These are phyloP conservation scores for Saguinus midas DNA, from an alignment of 2,113 vertebrate genomes.

Conservation along the genomic window DNA sequence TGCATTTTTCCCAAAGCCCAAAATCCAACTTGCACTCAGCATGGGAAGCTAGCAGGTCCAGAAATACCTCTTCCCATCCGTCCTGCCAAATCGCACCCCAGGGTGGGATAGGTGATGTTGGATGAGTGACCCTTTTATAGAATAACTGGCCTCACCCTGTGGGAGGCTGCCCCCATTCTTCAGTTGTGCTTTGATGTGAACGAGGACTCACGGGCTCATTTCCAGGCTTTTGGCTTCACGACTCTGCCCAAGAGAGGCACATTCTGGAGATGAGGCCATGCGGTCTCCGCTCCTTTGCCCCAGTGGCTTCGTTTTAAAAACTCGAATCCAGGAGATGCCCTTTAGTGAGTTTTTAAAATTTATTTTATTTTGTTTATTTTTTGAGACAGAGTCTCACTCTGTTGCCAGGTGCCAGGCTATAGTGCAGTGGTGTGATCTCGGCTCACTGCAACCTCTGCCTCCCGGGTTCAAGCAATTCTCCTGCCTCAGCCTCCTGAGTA, in stretches of 20 bases:
- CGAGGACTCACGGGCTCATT: fast-evolving
- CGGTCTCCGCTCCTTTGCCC: fast-evolving
- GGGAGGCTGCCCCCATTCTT: too few relatives aligned
- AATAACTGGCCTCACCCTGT: fast-evolving
- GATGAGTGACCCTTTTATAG: fast-evolving
- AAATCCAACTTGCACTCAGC: neutral
- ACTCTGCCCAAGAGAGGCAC: fast-evolving
- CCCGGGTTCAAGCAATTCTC: too few relatives aligned
- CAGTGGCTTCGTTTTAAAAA: fast-evolving
- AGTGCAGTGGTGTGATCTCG: too few relatives aligned
- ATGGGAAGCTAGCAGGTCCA: neutral
- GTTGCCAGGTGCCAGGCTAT: too few relatives aligned
- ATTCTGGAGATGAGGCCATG: neutral
- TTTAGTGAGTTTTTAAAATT: too few relatives aligned
- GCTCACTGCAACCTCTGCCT: too few relatives aligned
- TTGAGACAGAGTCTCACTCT: too few relatives aligned
- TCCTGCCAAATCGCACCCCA: fast-evolving
- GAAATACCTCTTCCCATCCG: neutral
- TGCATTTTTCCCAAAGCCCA: fast-evolving
- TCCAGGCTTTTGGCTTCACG: fast-evolving
- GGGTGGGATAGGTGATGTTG: neutral
- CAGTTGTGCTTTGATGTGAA: neutral
- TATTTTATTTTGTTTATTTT: too few relatives aligned
- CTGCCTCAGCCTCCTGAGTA: too few relatives aligned
- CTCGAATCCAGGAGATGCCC: neutral